Percentiles rank a stretch among this genome's conserved stretches.
Evolutionary conservation across 1,140 invertebrate species (phyloP).

Genomic region (Plutomurus gul): DNA sequence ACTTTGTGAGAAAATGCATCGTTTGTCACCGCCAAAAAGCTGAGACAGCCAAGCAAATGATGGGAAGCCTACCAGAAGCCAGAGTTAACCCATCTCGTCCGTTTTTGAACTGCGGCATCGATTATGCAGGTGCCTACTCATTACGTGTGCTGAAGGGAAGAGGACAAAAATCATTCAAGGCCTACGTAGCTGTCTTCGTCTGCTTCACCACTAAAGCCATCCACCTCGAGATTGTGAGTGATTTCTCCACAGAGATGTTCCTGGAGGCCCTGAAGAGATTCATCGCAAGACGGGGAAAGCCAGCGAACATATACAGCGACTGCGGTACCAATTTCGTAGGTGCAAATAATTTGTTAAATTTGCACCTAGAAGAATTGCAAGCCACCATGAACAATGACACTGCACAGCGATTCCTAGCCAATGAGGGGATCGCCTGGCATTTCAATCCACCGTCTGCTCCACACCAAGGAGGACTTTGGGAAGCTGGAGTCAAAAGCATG

Average conservation of each 20-base stretch:
- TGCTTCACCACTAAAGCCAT: conserved; percentile 59
- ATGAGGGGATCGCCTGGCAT: conserved; percentile 32
- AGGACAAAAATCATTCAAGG: not conserved
- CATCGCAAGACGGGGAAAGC: conserved; percentile 54
- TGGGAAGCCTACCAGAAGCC: not conserved
- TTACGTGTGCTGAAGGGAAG: not conserved
- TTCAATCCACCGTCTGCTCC: conserved; percentile 54
- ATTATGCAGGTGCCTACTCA: conserved; percentile 36
- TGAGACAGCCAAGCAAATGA: not conserved
- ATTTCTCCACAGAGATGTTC: conserved; percentile 58
- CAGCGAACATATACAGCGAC: conserved; percentile 56
- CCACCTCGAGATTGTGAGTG: conserved; percentile 58
- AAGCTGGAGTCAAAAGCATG: conserved; percentile 33
- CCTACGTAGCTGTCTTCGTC: conserved; percentile 58
- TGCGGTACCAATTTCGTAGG: conserved; percentile 59
- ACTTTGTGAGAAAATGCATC: conserved; percentile 45
- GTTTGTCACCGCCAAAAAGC: conserved; percentile 54
- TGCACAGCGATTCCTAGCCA: not conserved
- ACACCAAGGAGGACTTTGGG: conserved; percentile 54
- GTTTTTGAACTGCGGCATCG: not conserved
- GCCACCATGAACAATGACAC: not conserved
- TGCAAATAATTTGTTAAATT: conserved; percentile 45
- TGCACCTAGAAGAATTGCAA: not conserved
- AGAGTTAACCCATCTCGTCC: not conserved
- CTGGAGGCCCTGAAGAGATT: conserved; percentile 58